phyloP scores from a whole-genome alignment of 2,797 vertebrate genomes.

The Scleropages formosus region DNA sequence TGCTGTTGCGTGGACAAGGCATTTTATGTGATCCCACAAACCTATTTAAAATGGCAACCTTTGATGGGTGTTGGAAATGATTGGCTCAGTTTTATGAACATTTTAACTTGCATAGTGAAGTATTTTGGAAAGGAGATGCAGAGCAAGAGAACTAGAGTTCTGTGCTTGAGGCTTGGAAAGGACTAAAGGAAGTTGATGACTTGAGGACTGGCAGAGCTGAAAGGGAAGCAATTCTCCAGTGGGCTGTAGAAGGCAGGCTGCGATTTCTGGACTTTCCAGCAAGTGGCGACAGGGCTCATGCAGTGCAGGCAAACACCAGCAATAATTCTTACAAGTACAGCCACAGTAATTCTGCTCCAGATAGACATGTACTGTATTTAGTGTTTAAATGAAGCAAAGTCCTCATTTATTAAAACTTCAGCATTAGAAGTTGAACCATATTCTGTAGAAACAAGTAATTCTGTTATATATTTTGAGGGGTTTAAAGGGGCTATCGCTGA shows the following conservation, averaged over 20 bases:
- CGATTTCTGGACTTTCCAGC: conserved; percentile 21
- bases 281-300: conserved; percentile 8
- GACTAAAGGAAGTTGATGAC: neutral
- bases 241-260: neutral
- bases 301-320: neutral
- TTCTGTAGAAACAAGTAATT: conserved; percentile 3
- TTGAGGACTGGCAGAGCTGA: neutral
- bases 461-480: neutral
- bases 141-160: neutral
- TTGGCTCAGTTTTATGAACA: neutral
- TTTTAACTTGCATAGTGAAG: conserved; percentile 3
- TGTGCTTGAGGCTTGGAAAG: neutral
- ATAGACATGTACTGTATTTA: neutral
- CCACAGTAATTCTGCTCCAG: neutral
- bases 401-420: neutral
- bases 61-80: neutral
- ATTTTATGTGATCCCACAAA: conserved; percentile 1
- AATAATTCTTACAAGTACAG: neutral
- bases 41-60: conserved; percentile 25
- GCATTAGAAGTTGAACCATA: neutral
- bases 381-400: neutral
- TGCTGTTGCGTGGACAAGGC: neutral
- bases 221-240: neutral
- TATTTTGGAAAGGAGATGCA: neutral
- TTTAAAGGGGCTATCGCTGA: neutral